These are phyloP conservation scores for Agriopis aurantiaria DNA, from an alignment of 2,888 invertebrate species.

Conservation along the genomic window DNA sequence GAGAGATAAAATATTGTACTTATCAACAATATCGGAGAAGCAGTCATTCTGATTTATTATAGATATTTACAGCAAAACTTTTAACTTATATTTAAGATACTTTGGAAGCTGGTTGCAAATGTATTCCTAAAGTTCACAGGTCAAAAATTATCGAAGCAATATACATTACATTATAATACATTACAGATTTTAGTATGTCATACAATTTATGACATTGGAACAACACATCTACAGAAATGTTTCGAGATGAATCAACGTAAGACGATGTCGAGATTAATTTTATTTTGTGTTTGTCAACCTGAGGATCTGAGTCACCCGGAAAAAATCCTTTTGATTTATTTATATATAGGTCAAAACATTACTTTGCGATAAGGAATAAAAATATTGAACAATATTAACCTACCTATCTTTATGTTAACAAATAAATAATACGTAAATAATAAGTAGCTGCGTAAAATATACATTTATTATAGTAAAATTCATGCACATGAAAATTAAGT, in stretches of 20 bases:
- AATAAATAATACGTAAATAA: not conserved
- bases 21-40: slow-evolving; percentile 23
- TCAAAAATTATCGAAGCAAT: slow-evolving; percentile 1
- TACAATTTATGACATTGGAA: not conserved
- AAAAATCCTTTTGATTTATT: slow-evolving; percentile 7
- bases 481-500: not conserved
- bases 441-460: not conserved
- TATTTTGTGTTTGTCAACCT: not conserved
- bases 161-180: slow-evolving; percentile 4
- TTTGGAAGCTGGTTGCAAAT: slow-evolving; percentile 19
- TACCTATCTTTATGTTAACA: not conserved
- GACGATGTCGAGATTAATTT: too few relatives aligned
- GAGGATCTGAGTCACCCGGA: slow-evolving; percentile 20
- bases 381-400: not conserved
- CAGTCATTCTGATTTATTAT: slow-evolving; percentile 16
- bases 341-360: not conserved
- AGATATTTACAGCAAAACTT: slow-evolving; percentile 30
- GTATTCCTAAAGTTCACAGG: slow-evolving; percentile 12
- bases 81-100: slow-evolving; percentile 21
- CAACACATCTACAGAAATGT: not conserved
- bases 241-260: slow-evolving; percentile 16
- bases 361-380: not conserved
- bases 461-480: not conserved
- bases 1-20: slow-evolving; percentile 22
- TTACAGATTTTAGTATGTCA: not conserved